Percentiles rank a stretch among this genome's conserved stretches.
Evolutionary conservation across 2,888 invertebrate genomes (phyloP).

Genomic region (Perizoma flavofasciatum): DNA sequence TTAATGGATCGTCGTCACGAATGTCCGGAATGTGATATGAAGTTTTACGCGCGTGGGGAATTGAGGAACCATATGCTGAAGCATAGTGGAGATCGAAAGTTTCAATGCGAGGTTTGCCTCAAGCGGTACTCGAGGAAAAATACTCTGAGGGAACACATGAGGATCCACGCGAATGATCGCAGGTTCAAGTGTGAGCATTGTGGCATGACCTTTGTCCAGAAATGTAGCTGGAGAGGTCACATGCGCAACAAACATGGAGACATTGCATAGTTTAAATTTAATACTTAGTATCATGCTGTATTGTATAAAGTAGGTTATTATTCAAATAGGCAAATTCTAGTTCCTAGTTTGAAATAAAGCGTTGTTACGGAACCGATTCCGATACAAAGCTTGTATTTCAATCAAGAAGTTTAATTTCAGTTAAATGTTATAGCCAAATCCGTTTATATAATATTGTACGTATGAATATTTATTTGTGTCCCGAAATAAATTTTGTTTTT

Average conservation of each 20-base stretch:
- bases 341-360: too few relatives aligned
- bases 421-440: too few relatives aligned
- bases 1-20: conserved; percentile 49
- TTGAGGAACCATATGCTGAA: conserved; percentile 78
- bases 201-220: conserved; percentile 26
- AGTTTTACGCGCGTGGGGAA: conserved; percentile 56
- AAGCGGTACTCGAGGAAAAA: conserved; percentile 77
- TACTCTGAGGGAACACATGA: conserved; percentile 72
- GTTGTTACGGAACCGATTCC: too few relatives aligned
- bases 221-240: conserved; percentile 36
- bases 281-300: too few relatives aligned
- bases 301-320: too few relatives aligned
- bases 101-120: conserved; percentile 74
- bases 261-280: conserved; percentile 26
- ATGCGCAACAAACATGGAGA: conserved; percentile 37
- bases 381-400: too few relatives aligned
- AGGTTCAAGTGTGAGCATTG: conserved; percentile 61
- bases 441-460: too few relatives aligned
- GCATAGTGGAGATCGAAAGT: conserved; percentile 77
- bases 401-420: too few relatives aligned
- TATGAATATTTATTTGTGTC: too few relatives aligned
- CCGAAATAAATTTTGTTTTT: too few relatives aligned
- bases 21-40: conserved; percentile 68
- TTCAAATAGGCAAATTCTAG: too few relatives aligned
- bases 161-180: conserved; percentile 73